These are phyloP conservation scores for Myotis planiceps DNA, from an alignment of 2,797 vertebrate genomes.

Conservation along the genomic window DNA sequence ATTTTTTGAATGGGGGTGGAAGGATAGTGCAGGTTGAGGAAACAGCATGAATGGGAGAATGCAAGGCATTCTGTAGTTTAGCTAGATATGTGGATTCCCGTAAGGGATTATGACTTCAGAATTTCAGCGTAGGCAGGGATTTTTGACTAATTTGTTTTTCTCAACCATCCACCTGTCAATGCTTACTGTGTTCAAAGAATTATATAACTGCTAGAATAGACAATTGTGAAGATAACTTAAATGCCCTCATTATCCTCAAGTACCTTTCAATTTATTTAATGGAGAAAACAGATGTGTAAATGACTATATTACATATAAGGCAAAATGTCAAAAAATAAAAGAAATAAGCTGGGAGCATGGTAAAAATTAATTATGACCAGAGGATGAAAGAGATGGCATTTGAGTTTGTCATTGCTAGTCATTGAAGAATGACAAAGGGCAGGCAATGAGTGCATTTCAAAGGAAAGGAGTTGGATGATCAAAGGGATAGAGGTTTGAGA, in stretches of 20 bases:
- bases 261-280: background rate
- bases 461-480: background rate
- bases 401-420: background rate
- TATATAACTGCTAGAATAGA: background rate
- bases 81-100: background rate
- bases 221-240: slow-evolving; percentile 23
- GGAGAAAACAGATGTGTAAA: background rate
- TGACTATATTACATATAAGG: background rate
- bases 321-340: background rate
- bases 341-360: background rate
- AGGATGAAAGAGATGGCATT: background rate
- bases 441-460: background rate
- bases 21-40: background rate
- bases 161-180: background rate
- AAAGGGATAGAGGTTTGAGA: background rate
- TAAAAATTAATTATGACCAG: background rate
- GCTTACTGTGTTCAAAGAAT: background rate
- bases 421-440: background rate
- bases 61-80: background rate
- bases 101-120: slow-evolving; percentile 8
- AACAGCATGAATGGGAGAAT: background rate
- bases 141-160: slow-evolving; percentile 40
- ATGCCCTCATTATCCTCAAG: background rate
- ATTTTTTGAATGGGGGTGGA: background rate
- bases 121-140: background rate